phyloP scores from a whole-genome alignment of 2,888 invertebrate species.

The Phalera bucephala region DNA sequence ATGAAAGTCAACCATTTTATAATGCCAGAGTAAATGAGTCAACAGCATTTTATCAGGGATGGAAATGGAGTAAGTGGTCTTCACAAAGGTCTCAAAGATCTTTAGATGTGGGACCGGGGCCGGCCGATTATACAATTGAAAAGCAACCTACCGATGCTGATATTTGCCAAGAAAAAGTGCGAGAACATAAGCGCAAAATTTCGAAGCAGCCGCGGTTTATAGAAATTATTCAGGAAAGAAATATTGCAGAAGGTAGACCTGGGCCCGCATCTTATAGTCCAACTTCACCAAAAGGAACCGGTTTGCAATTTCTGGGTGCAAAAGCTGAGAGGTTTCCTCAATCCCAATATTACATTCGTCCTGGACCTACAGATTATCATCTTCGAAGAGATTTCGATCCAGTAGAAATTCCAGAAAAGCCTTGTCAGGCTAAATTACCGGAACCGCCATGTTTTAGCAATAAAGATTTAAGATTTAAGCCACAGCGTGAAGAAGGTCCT shows the following conservation, averaged over 20 bases:
- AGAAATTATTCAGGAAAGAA: constrained; percentile 56
- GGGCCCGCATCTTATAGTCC: constrained; percentile 61
- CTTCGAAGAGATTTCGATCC: constrained; percentile 59
- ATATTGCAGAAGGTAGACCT: constrained; percentile 50
- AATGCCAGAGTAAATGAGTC: constrained; percentile 47
- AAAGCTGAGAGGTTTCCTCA: constrained; percentile 49
- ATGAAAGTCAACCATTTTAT: constrained; percentile 55
- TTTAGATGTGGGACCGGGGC: constrained; percentile 49
- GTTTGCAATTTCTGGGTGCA: constrained; percentile 44
- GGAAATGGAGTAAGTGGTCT: constrained; percentile 69
- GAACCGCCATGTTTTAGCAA: constrained; percentile 54
- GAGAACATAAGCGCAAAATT: constrained; percentile 48
- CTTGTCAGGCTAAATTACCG: constrained; percentile 50
- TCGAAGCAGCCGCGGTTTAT: constrained; percentile 62
- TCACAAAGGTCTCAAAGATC: constrained; percentile 34
- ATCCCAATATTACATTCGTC: constrained; percentile 31
- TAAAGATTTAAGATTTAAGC: constrained; percentile 55
- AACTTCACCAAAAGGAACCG: constrained; percentile 37
- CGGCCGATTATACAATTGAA: constrained; percentile 52
- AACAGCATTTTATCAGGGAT: constrained; percentile 62
- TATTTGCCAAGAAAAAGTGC: constrained; percentile 55
- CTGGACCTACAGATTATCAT: constrained; percentile 58
- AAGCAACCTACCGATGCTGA: constrained; percentile 31
- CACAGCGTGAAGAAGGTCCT: constrained; percentile 45
- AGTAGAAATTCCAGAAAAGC: constrained; percentile 25